Evolutionary conservation across 1,140 invertebrate genomes (phyloP), one percentile per base, ranked within the genome.

Genomic region (Carcinoscorpius rotundicauda): DNA sequence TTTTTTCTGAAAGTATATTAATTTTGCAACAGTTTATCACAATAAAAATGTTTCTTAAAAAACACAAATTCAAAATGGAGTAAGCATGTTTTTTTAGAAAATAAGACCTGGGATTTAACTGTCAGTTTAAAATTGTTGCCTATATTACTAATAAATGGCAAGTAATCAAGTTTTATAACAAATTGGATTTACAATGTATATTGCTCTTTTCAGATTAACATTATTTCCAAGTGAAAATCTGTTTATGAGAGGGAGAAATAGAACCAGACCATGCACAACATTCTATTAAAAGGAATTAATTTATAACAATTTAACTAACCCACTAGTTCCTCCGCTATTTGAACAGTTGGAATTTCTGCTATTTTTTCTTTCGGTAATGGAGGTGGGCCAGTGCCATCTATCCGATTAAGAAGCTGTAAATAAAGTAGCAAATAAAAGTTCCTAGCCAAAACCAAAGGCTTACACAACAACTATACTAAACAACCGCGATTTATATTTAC

Each of bases 311-410:
- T 10, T n/a, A 65, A 78, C 81, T 80, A 73, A 86, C 85, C 83
- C 68, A 90, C 86, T 79, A 96, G 89, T 69, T 85, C 82, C 73
- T 88, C 80, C 10, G 82, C 84, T 65, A 97, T 86, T 69, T 81
- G 77, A 62, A 89, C 85, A 58, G 81, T 83, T 60, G 91, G 91
- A 74, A 98, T 84, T 74, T 86, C 82, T 61, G 89, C 86, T 60
- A 97, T 91, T 74, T 89, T 86, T 59, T 93, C 88, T 75, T 86
- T 85, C 5, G 89, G 83, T 72, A 97, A 81, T 3, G 94, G 94
- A 52, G 94, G 93, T 48, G 93, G 91, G 6, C 94, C 89, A 61
- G 89, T 86, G 59, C 87, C 88, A 79, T 97, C 93, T 80, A 97
- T 85, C 81, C 97, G 93, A 79, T 96, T 96, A 69, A 97, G 82